phyloP scores from a whole-genome alignment of 2,797 vertebrate genomes.

The Schizothorax lantsangensis region DNA sequence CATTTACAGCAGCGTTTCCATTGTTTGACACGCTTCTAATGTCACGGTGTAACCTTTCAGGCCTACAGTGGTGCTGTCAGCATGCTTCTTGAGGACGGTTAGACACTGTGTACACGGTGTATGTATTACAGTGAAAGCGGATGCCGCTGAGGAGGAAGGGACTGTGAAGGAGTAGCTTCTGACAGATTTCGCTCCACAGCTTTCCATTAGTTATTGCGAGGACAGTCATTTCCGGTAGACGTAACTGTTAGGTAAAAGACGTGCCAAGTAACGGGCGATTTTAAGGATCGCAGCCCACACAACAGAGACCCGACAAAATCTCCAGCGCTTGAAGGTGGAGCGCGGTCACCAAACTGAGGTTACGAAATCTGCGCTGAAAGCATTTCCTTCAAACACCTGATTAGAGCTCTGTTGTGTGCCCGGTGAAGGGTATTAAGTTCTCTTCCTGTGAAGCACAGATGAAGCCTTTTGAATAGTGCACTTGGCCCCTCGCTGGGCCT shows the following conservation, averaged over 20 bases:
- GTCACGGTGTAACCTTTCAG: not conserved
- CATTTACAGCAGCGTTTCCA: not conserved
- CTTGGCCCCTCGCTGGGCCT: constrained; percentile 74
- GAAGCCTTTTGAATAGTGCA: constrained; percentile 45
- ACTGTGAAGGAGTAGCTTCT: constrained; percentile 14
- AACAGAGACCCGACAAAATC: constrained; percentile 35
- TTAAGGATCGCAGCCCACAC: constrained; percentile 55
- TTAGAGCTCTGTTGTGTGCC: constrained; percentile 53
- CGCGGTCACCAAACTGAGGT: not conserved
- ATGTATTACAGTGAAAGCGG: not conserved
- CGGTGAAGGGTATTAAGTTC: constrained; percentile 59
- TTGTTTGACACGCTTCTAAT: not conserved
- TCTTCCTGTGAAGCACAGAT: constrained; percentile 59
- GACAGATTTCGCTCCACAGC: constrained; percentile 56
- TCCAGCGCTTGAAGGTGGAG: not conserved
- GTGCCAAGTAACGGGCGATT: constrained; percentile 66
- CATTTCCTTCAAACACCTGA: constrained; percentile 39
- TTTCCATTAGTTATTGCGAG: constrained; percentile 59
- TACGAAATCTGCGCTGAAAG: constrained; percentile 23
- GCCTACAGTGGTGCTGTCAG: not conserved
- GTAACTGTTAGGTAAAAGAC: constrained; percentile 44
- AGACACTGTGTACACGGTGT: not conserved
- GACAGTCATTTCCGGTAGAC: constrained; percentile 71
- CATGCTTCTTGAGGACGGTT: not conserved
- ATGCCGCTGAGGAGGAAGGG: not conserved